Evolutionary conservation across 2,113 vertebrate genomes (phyloP).

Genomic region (Lipotes vexillifer): DNA sequence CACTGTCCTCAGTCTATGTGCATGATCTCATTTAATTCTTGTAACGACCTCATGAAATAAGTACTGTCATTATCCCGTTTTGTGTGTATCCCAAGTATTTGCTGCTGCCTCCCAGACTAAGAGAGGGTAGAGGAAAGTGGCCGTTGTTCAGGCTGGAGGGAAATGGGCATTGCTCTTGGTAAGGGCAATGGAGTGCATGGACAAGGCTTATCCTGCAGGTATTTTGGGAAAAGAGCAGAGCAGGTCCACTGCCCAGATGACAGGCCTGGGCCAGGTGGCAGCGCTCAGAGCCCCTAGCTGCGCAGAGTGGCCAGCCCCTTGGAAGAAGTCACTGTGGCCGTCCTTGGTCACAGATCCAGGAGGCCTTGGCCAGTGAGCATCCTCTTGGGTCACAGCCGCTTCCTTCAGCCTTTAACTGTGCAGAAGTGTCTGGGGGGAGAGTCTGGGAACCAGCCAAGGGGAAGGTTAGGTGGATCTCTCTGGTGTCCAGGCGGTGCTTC

Average conservation of each 20-base stretch:
- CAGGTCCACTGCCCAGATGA: background rate
- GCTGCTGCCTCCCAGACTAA: background rate
- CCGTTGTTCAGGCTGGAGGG: rapidly evolving
- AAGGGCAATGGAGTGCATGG: rapidly evolving
- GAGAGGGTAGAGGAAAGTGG: too few relatives aligned
- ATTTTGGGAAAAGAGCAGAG: background rate
- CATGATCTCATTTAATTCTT: background rate
- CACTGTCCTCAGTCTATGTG: background rate
- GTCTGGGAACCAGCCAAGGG: background rate
- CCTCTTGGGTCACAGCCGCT: background rate
- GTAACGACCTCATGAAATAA: background rate
- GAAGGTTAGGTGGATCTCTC: background rate
- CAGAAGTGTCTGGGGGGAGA: background rate
- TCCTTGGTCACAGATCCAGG: background rate
- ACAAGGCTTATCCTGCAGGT: background rate
- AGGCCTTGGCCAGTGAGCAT: background rate
- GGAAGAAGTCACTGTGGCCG: background rate
- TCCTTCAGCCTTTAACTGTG: background rate
- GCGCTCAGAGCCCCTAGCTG: background rate
- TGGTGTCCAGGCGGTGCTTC: background rate
- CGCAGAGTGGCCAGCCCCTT: background rate
- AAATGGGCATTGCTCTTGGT: rapidly evolving
- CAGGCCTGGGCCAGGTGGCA: background rate
- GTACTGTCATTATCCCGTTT: background rate
- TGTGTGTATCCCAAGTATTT: background rate